Evolutionary conservation across 2,113 vertebrate genomes (phyloP), one percentile per base, ranked within the genome.

Genomic region (Passer domesticus): DNA sequence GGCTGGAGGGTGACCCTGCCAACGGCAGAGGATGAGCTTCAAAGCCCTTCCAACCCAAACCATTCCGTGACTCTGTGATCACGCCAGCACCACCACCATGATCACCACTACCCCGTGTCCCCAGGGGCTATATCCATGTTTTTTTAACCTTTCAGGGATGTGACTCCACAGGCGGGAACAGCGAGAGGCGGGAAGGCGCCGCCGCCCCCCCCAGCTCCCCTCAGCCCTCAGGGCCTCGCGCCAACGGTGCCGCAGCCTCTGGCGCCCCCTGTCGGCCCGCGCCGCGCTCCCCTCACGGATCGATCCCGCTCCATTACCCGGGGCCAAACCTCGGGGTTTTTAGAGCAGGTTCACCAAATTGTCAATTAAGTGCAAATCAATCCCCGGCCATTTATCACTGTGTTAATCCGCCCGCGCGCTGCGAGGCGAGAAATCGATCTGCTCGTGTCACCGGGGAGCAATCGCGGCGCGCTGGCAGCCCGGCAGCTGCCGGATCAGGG

Each of bases 281-380:
- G 52, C 84, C 70, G 53, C 78, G 55, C 79, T 69, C 49, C 87
- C 87, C 79, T 83, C 87, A 90, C 63, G 72, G 72, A 41, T 98
- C 82, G 97, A 98, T 98, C 97, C 90, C 94, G 46, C 97, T 98
- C 94, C 97, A 97, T 98, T 97, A 98, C 97, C 97, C 97, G 96
- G 28, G 74, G 91, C 95, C 96, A 69, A 92, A 96, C 92, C 97
- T 78, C 95, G 98, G 98, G 97, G 96, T 96, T 98, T 98, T 97
- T 96, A 97, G 92, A 97, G 97, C 96, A 96, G 98, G 98, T 98
- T 97, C 97, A 91, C 98, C 98, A 99, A 99, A 99, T 99, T 98
- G 99, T 99, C 99, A 98, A 99, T 99, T 99, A 99, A 99, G 99
- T 98, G 98, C 98, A 94, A 99, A 99, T 99, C 99, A 99, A 99